These are phyloP conservation scores for Lacanobia wlatinum DNA, from an alignment of 2,888 invertebrate genomes.

Conservation along the genomic window DNA sequence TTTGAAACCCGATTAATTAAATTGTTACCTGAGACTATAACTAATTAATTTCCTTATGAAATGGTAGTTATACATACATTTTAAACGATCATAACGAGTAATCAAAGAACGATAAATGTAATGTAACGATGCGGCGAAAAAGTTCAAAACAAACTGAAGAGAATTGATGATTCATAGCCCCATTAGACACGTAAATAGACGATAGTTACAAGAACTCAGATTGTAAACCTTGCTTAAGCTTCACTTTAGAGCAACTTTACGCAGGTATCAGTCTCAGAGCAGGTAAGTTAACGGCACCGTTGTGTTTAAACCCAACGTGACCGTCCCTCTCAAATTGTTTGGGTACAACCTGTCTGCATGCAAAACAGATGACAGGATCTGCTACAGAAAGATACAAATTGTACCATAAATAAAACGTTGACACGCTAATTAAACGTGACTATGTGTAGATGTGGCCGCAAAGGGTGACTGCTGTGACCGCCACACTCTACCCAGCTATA, in stretches of 20 bases:
- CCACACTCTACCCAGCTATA: slow-evolving; percentile 78
- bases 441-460: slow-evolving; percentile 66
- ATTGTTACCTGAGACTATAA: slow-evolving; percentile 53
- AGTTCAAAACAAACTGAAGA: slow-evolving; percentile 42
- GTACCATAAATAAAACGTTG: slow-evolving; percentile 50
- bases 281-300: slow-evolving; percentile 51
- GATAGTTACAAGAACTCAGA: slow-evolving; percentile 17
- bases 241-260: slow-evolving; percentile 3
- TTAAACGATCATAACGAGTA: slow-evolving; percentile 44
- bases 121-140: slow-evolving; percentile 28
- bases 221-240: slow-evolving; percentile 8
- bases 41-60: slow-evolving; percentile 53
- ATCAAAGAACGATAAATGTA: slow-evolving; percentile 42
- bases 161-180: slow-evolving; percentile 10
- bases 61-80: slow-evolving; percentile 40
- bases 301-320: slow-evolving; percentile 18
- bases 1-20: slow-evolving; percentile 47
- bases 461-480: slow-evolving; percentile 74
- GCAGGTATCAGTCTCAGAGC: slow-evolving; percentile 49
- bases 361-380: slow-evolving; percentile 39
- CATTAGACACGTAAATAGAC: slow-evolving; percentile 25
- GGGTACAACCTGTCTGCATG: slow-evolving; percentile 32
- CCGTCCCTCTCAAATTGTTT: slow-evolving; percentile 33
- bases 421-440: slow-evolving; percentile 61
- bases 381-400: slow-evolving; percentile 31